Conservation (phyloP, 2,113 vertebrate species). For the Mellivora capensis region DNA sequence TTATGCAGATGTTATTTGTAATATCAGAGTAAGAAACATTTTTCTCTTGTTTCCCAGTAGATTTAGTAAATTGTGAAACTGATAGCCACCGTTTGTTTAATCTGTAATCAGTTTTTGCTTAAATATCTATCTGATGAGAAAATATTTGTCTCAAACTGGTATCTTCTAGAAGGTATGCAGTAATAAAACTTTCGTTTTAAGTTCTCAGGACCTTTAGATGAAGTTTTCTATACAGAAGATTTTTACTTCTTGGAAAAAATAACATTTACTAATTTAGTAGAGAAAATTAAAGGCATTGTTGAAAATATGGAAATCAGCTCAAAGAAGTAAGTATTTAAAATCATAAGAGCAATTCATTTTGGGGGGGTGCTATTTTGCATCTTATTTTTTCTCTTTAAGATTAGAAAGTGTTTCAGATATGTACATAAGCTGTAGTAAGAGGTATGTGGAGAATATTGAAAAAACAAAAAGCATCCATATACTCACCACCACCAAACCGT, state of each 20-base stretch:
- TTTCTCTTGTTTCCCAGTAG: not conserved
- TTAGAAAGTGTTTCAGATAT: not conserved
- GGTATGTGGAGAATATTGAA: not conserved
- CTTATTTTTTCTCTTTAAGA: conserved; percentile 3
- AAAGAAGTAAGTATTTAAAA: conserved; percentile 79
- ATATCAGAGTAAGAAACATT: not conserved
- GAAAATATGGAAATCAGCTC: conserved; percentile 87
- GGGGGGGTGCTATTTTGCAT: not conserved
- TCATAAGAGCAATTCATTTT: not conserved
- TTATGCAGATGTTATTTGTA: conserved; percentile 36
- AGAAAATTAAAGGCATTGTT: conserved; percentile 90
- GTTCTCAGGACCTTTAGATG: conserved; percentile 88
- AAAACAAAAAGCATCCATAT: not conserved
- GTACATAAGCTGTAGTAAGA: not conserved
- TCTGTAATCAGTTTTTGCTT: conserved; percentile 14
- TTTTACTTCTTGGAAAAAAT: conserved; percentile 94
- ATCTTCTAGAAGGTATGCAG: not conserved
- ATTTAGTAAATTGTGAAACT: not conserved
- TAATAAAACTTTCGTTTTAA: conserved; percentile 70
- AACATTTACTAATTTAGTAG: conserved; percentile 86
- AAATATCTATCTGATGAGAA: conserved; percentile 20
- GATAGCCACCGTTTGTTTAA: not conserved
- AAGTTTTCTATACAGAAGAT: conserved; percentile 89
- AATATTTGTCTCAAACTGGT: not conserved
- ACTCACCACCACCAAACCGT: not conserved